Evolutionary conservation across 2,797 vertebrate genomes (phyloP).

Genomic region (Urocyon cinereoargenteus): DNA sequence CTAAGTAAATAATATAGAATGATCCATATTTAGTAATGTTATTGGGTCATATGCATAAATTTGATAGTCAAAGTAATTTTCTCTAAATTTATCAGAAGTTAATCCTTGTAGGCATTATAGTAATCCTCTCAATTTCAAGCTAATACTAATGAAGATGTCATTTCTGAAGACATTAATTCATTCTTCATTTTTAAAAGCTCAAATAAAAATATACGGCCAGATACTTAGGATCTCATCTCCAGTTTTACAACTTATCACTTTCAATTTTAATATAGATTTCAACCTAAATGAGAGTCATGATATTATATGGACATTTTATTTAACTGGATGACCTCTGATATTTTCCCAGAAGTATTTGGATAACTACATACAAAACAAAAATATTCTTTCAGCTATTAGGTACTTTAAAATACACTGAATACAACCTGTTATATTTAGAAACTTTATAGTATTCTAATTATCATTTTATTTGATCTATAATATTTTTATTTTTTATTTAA

Average conservation of each 20-base stretch:
- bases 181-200: conserved; percentile 75
- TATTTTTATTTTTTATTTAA: conserved; percentile 44
- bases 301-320: conserved; percentile 58
- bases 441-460: conserved; percentile 23
- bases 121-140: conserved; percentile 60
- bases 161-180: conserved; percentile 69
- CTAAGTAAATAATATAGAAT: conserved; percentile 67
- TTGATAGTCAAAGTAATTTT: conserved; percentile 60
- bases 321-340: conserved; percentile 14
- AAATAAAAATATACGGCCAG: conserved; percentile 77
- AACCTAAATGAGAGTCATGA: conserved; percentile 61
- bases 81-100: conserved; percentile 50
- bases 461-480: background rate
- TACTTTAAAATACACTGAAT: conserved; percentile 47
- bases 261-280: conserved; percentile 73
- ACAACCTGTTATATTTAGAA: conserved; percentile 29
- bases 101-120: conserved; percentile 54
- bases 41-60: conserved; percentile 28
- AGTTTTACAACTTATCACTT: conserved; percentile 72
- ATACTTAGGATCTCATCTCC: conserved; percentile 66
- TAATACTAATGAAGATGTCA: conserved; percentile 73
- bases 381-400: conserved; percentile 1
- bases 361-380: conserved; percentile 40
- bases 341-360: conserved; percentile 49
- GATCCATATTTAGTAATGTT: conserved; percentile 54